phyloP scores from a whole-genome alignment of 2,113 vertebrate genomes.

The Egretta garzetta region DNA sequence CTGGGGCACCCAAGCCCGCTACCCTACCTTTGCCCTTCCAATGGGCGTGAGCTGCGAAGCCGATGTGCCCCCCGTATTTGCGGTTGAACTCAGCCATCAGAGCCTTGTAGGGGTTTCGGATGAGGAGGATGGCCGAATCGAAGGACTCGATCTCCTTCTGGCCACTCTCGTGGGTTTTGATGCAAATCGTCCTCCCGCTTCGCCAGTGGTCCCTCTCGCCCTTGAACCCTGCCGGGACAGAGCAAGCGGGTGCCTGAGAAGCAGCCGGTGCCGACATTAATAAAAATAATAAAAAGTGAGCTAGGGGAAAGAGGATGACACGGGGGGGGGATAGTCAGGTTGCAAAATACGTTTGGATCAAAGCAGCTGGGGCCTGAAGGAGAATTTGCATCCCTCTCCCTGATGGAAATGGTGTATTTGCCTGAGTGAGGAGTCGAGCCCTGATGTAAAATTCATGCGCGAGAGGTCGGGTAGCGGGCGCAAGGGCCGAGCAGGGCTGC shows the following conservation, averaged over 20 bases:
- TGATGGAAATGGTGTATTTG: neutral
- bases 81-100: conserved; percentile 99
- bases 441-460: neutral
- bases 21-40: conserved; percentile 94
- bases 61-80: conserved; percentile 94
- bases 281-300: neutral
- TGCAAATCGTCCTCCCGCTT: conserved; percentile 91
- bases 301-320: neutral
- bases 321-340: neutral
- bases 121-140: conserved; percentile 89
- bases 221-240: conserved; percentile 85
- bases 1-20: neutral
- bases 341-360: neutral
- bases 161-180: conserved; percentile 96
- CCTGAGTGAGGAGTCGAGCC: neutral
- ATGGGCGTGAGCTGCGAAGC: conserved; percentile 92
- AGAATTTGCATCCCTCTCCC: neutral
- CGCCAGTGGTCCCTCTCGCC: conserved; percentile 96
- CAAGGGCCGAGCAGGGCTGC: neutral
- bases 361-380: neutral
- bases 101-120: conserved; percentile 96
- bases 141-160: conserved; percentile 95
- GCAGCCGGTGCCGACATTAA: rapidly evolving
- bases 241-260: neutral
- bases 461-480: neutral